These are phyloP conservation scores for Melitaea cinxia DNA, from an alignment of 1,140 invertebrate species.

Conservation along the genomic window DNA sequence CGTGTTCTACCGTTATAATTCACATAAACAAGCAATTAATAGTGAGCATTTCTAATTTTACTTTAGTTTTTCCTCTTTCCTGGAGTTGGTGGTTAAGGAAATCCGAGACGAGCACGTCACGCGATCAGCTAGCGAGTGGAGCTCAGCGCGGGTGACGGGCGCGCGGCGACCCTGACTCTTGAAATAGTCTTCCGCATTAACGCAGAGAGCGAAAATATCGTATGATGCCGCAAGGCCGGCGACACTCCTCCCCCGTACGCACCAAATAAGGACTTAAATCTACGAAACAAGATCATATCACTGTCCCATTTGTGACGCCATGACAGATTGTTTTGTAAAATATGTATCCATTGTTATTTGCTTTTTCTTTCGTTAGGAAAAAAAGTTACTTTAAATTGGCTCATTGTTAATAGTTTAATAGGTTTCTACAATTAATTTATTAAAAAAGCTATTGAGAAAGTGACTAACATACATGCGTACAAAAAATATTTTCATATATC, in stretches of 20 bases:
- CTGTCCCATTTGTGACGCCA: background rate
- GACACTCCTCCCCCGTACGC: conserved; percentile 54
- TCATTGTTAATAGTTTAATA: too few relatives aligned
- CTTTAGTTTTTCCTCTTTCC: background rate
- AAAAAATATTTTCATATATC: background rate
- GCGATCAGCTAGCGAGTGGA: conserved; percentile 39
- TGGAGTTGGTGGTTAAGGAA: conserved; percentile 45
- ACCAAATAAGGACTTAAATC: conserved; percentile 64
- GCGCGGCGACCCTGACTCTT: conserved; percentile 76
- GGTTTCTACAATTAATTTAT: too few relatives aligned
- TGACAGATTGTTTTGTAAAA: background rate
- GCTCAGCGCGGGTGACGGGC: conserved; percentile 64
- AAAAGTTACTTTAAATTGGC: too few relatives aligned
- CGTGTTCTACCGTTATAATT: too few relatives aligned
- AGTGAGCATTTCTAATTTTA: too few relatives aligned
- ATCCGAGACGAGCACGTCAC: conserved; percentile 63
- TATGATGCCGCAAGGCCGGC: conserved; percentile 69
- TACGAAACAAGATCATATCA: conserved; percentile 21
- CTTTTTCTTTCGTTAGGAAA: too few relatives aligned
- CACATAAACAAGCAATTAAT: too few relatives aligned
- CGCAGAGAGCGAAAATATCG: conserved; percentile 77
- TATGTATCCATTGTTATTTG: too few relatives aligned
- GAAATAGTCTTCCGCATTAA: conserved; percentile 81
- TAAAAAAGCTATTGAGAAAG: too few relatives aligned
- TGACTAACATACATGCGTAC: too few relatives aligned